Base-by-base conservation (phyloP, 1,140 invertebrate species). In the Rhyacophila brunnea region DNA sequence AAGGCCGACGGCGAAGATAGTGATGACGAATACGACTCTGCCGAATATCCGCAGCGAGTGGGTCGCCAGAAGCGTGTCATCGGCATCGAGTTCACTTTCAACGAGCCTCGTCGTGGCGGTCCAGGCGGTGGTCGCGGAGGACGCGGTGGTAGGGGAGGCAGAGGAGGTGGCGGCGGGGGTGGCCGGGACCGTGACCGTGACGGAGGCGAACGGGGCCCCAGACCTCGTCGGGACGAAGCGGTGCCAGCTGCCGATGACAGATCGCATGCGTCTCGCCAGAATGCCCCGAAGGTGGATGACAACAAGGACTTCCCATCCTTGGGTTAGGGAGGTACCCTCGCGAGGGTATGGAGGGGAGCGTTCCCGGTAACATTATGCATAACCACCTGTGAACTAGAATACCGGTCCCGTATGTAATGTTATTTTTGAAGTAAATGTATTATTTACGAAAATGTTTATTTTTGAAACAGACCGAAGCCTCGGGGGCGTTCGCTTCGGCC, bases 291-390 rank as follows among this genome's bases (percentile, higher is more conserved):
- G 75, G 92, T 97, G 47, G 92, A 96, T 73, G 93, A 97, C 79
- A 93, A 93, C 80, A 88, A 90, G 71, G 93, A 95, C 80, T 96
- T 97, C 79, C 95, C 95, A 62, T 93, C 91, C 68, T 81, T 95
- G 71, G 88, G 89, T 73, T 92, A 88, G 83, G 74, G 68, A 3
- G 72, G 63, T 52, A 64, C 28, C 43, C 47, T 4, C 57, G 14
- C 34, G 23, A 13, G 44, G 17, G 15, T 4, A 38, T 19, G 40
- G 14, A 19, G 44, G n/a, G 46, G 23, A 28, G 17, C 47, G 56
- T 35, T 51, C 50, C 49, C 49, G 49, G 44, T 59, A 59, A 53
- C 57, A 28, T 28, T 28, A 28, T 58, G 50, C 50, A 51, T 28
- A 45, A 45, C 45, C 54, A 55, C 42, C 46, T 58, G 44, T 60